phyloP scores from a whole-genome alignment of 1,140 invertebrate species.

The Acromyrmex echinatior region DNA sequence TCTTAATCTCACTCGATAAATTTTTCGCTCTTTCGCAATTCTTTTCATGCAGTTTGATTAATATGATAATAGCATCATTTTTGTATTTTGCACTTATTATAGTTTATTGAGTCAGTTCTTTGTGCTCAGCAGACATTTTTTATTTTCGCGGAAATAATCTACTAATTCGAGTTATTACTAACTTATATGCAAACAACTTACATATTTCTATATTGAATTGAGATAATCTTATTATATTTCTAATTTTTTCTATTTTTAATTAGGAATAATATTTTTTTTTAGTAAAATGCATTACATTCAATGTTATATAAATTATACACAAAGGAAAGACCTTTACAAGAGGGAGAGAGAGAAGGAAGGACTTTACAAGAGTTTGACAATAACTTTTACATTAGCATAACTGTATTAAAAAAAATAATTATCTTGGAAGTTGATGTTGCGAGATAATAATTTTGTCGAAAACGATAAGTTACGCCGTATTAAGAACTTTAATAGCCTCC shows the following conservation, averaged over 20 bases:
- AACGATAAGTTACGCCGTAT: background rate
- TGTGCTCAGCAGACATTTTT: background rate
- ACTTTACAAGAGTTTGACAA: background rate
- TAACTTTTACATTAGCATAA: background rate
- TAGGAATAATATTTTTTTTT: background rate
- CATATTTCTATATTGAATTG: background rate
- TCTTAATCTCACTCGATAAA: slow-evolving; percentile 30
- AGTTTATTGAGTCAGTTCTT: background rate
- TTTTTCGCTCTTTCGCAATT: background rate
- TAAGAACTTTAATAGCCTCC: slow-evolving; percentile 26
- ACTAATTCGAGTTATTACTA: slow-evolving; percentile 9
- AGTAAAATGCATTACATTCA: rapidly evolving
- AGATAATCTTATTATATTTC: background rate
- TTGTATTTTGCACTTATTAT: background rate
- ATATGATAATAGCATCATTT: slow-evolving; percentile 14
- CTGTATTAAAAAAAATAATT: background rate
- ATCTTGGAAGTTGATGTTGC: background rate
- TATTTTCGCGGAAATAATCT: background rate
- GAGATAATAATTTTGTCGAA: slow-evolving; percentile 8
- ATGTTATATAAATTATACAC: background rate
- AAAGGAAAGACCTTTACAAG: background rate
- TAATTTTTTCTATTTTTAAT: background rate
- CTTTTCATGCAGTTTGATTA: background rate
- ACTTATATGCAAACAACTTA: slow-evolving; percentile 20
- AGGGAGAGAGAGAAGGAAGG: too few species aligned